These are phyloP conservation scores for Atta cephalotes DNA, from an alignment of 1,140 invertebrate genomes.

Conservation along the genomic window DNA sequence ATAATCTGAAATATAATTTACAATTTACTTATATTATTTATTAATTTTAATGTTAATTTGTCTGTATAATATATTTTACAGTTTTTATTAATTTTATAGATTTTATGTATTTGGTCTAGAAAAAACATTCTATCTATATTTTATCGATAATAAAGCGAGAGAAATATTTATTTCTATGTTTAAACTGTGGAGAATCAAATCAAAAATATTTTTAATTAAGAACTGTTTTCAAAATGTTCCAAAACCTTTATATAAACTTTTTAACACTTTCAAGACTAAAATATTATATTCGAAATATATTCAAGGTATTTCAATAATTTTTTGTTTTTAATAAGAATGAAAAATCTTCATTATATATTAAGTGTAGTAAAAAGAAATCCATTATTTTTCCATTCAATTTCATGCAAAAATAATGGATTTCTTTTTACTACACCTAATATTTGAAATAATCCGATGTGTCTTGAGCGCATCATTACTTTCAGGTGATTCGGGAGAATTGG, in stretches of 20 bases:
- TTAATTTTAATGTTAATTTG: neutral
- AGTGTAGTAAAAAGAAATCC: too few species aligned
- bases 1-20: neutral
- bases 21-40: neutral
- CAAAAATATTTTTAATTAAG: neutral
- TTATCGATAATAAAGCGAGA: too few species aligned
- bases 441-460: neutral
- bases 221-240: neutral
- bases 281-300: neutral
- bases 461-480: constrained; percentile 46
- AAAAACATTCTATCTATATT: too few species aligned
- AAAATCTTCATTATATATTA: neutral
- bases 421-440: neutral
- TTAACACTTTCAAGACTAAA: neutral
- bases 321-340: neutral
- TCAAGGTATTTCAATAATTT: neutral
- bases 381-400: too few species aligned
- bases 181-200: neutral
- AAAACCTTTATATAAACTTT: neutral
- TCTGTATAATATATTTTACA: neutral
- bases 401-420: too few species aligned
- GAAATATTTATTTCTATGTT: neutral
- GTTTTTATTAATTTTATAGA: too few species aligned
- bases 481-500: constrained; percentile 97
- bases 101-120: too few species aligned